phyloP scores from a whole-genome alignment of 1,140 invertebrate genomes.

The Drosophila sucinea region DNA sequence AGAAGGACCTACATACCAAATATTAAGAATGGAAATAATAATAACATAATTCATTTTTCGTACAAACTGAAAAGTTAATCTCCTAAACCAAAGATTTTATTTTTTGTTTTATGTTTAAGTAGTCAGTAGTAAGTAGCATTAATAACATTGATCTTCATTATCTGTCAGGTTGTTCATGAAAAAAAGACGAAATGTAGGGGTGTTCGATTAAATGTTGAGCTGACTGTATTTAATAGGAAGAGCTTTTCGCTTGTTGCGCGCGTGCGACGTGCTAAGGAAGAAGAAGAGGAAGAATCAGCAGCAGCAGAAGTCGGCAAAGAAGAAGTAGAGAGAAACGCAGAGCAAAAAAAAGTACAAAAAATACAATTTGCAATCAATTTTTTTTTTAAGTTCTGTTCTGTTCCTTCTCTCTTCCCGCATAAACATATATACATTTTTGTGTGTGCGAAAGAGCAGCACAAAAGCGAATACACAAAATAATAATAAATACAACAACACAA shows the following conservation, averaged over 20 bases:
- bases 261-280: conserved; percentile 37
- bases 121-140: too few relatives aligned
- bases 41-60: too few relatives aligned
- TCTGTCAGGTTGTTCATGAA: too few relatives aligned
- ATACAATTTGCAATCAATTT: conserved; percentile 52
- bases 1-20: too few relatives aligned
- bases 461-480: conserved; percentile 36
- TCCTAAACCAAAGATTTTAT: too few relatives aligned
- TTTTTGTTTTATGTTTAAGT: too few relatives aligned
- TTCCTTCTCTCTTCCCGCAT: neutral
- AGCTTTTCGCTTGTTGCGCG: conserved; percentile 79
- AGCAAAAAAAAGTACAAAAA: conserved; percentile 4
- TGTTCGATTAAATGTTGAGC: too few relatives aligned
- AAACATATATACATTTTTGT: neutral
- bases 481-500: conserved; percentile 49
- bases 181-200: too few relatives aligned
- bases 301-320: conserved; percentile 57
- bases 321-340: neutral
- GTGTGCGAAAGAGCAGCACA: conserved; percentile 32
- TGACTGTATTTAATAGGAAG: conserved; percentile 39
- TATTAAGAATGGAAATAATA: too few relatives aligned
- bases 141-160: too few relatives aligned
- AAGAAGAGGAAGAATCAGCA: conserved; percentile 52
- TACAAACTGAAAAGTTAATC: too few relatives aligned
- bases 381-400: conserved; percentile 17